Base-by-base conservation (phyloP, 2,113 vertebrate genomes). In the Glaucidium brasilianum region DNA sequence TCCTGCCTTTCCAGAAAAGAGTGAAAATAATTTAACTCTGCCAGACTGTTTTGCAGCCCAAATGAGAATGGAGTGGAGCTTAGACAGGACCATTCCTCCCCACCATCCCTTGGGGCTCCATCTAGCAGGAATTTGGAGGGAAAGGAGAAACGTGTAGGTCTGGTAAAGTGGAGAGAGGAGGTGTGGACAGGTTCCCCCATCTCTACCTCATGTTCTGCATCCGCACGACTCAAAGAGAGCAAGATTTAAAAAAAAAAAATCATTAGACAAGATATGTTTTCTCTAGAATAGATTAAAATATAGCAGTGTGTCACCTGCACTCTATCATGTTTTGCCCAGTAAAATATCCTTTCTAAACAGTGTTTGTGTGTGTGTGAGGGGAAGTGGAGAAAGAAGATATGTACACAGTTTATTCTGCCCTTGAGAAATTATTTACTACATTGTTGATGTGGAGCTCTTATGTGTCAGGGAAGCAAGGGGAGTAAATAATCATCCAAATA, bases 401-500 rank as follows among this genome's bases (percentile, higher is more conserved):
- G 1, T 8, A 29, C 7, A 9, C 26, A 92, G 50, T 12, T 62
- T 76, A 9, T 34, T 32, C 21, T 78, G 64, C 79, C 64, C 55
- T 76, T 79, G 50, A 37, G 45, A 91, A 94, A 94, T 43, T 56
- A 81, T 67, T 69, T 41, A 12, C 29, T 69, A 12, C 59, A 68
- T 39, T 58, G 27, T 59, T 75, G 39, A 37, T 35, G 43, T 14
- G 27, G 27, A 77, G 43, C n/a, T 83, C 66, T 58, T 59, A 72
- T 13, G 10, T 50, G 9, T 56, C 53, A 59, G 23, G 41, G 55
- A 80, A 86, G 37, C 74, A 88, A 86, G 43, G 30, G 23, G 78
- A 92, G 67, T 23, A 86, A 93, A 94, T 86, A 8, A 15, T 81
- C 41, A 90, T 49, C 35, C 47, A 87, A 77, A 74, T 69, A 39